These are phyloP conservation scores for Heliconius aoede DNA, from an alignment of 2,888 invertebrate species.

Conservation along the genomic window DNA sequence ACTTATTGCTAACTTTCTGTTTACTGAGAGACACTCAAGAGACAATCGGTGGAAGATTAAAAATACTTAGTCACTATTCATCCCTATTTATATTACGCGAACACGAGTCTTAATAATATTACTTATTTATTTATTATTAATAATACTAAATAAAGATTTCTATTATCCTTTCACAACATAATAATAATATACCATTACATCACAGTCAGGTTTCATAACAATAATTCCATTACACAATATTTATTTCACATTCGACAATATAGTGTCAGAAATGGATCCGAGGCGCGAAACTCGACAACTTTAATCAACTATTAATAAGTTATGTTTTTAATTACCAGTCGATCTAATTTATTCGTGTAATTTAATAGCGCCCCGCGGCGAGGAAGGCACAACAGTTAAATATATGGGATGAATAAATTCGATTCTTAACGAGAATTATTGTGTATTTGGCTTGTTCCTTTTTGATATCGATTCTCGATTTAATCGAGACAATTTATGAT, in stretches of 20 bases:
- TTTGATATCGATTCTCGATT: constrained; percentile 59
- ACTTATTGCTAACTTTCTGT: too few species aligned
- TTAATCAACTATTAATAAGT: constrained; percentile 82
- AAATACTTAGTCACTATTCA: too few species aligned
- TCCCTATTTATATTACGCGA: too few species aligned
- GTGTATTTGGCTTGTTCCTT: constrained; percentile 70
- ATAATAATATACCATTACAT: not conserved
- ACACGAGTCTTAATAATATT: too few species aligned
- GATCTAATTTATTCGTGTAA: constrained; percentile 80
- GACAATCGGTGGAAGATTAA: too few species aligned
- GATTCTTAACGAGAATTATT: constrained; percentile 79
- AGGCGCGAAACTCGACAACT: constrained; percentile 78
- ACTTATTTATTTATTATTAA: not conserved
- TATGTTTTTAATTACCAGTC: constrained; percentile 80
- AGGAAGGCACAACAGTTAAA: constrained; percentile 72
- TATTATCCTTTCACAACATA: not conserved
- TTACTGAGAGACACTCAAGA: too few species aligned
- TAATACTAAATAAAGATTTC: not conserved
- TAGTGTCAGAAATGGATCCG: constrained; percentile 17
- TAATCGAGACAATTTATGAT: constrained; percentile 36
- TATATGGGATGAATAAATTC: constrained; percentile 78
- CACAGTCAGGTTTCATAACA: not conserved
- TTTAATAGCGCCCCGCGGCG: constrained; percentile 81
- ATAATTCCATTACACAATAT: not conserved
- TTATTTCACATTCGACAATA: constrained; percentile 27